Conservation (phyloP, 2,797 vertebrate species). For the Periparus ater region DNA sequence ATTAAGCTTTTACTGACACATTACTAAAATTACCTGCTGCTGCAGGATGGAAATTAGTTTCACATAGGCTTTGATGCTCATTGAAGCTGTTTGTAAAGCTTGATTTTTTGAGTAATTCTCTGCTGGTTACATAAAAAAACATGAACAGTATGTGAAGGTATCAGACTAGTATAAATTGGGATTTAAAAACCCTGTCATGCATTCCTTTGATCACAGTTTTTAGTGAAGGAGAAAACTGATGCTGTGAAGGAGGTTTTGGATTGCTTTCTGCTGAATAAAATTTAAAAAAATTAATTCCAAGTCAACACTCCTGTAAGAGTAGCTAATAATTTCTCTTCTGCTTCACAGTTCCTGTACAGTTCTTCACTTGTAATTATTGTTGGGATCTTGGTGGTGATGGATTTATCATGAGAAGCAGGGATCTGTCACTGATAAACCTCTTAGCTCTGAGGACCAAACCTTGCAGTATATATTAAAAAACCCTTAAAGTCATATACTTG, state of each 20-base stretch:
- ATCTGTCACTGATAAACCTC: background rate
- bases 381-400: background rate
- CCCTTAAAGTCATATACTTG: background rate
- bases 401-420: background rate
- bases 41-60: background rate
- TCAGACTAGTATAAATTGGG: background rate
- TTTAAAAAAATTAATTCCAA: background rate
- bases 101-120: background rate
- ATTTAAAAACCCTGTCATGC: background rate
- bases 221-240: background rate
- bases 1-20: background rate
- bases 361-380: background rate
- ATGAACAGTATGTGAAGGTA: background rate
- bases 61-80: background rate
- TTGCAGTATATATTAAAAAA: background rate
- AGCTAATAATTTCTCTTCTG: background rate
- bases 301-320: rapidly evolving
- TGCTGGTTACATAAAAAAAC: background rate
- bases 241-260: background rate
- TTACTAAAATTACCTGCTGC: background rate
- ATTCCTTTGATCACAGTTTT: background rate
- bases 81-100: background rate
- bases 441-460: background rate
- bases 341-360: background rate
- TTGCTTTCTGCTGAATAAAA: background rate